Base-by-base conservation (phyloP, 2,888 invertebrate genomes). In the Caenorhabditis sp. region DNA sequence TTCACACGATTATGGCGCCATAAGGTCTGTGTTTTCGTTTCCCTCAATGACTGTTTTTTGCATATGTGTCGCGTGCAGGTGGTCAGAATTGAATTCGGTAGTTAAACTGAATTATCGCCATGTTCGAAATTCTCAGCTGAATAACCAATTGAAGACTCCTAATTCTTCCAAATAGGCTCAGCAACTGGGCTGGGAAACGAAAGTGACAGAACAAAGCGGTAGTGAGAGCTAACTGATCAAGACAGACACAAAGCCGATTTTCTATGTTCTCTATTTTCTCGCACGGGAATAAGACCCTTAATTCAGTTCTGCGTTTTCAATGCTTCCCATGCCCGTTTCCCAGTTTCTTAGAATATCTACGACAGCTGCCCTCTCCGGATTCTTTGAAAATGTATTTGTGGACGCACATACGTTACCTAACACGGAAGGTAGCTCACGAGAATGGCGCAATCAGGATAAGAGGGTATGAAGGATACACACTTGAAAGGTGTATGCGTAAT, bases 1-100 rank as follows among this genome's bases (percentile, higher is more conserved):
- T 67, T 76, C 76, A 74, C 70, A 71, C 53, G 53, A 62, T 53
- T 58, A 67, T 80, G 80, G 80, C 80, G 80, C 80, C 80, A 80
- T 80, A 80, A 68, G 80, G 80, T 80, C 80, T 80, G 56, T 72
- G 68, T 72, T 67, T 62, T 61, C 71, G 47, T 58, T 65, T 32
- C 32, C 47, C 58, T 58, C 56, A 79, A 67, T 51, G 67, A 76
- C 67, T 56, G 68, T 76, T 62, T 72, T 74, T 68, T 67, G 50
- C 47, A 50, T 64, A 26, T 32, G 26, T 47, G 64, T 28, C 67
- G 62, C 20, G 3, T 50, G 76, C 76, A 76, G 76, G 76, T 76
- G 76, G 76, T 65, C 56, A 20, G 51, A 20, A 51, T 56, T 18
- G 6, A 44, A 47, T 44, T 53, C 55, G 47, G 13, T 37, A 40